These are phyloP conservation scores for Nyctibius bracteatus DNA, from an alignment of 2,113 vertebrate genomes.

Conservation along the genomic window DNA sequence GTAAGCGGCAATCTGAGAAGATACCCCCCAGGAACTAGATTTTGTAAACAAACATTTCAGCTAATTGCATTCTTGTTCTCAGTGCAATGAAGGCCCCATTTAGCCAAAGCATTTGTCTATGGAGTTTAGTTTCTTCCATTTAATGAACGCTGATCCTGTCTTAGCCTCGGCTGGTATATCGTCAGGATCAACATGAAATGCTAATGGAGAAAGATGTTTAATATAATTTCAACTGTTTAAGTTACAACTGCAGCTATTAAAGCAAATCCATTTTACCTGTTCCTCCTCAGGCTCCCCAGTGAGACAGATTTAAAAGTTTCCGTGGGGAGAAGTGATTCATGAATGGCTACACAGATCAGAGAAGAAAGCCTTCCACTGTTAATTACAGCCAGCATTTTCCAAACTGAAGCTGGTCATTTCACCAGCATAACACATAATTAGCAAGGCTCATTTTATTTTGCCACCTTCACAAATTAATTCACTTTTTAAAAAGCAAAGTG, in stretches of 20 bases:
- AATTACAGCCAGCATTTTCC: neutral
- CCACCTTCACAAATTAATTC: neutral
- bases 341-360: neutral
- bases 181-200: slow-evolving; percentile 49
- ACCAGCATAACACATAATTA: neutral
- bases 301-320: slow-evolving; percentile 36
- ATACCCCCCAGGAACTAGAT: slow-evolving; percentile 69
- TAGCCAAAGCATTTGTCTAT: slow-evolving; percentile 47
- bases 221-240: slow-evolving; percentile 47
- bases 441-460: neutral
- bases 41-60: slow-evolving; percentile 69
- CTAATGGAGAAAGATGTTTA: slow-evolving; percentile 5
- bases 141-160: slow-evolving; percentile 46
- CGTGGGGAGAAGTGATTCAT: neutral
- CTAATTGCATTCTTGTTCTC: slow-evolving; percentile 74
- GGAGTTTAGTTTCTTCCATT: slow-evolving; percentile 50
- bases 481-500: neutral
- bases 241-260: slow-evolving; percentile 43
- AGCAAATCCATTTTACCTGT: slow-evolving; percentile 41
- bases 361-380: slow-evolving; percentile 23
- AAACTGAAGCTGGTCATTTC: neutral
- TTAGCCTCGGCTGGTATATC: slow-evolving; percentile 14
- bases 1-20: slow-evolving; percentile 39
- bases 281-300: slow-evolving; percentile 2
- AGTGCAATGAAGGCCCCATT: slow-evolving; percentile 57